Evolutionary conservation across 1,140 invertebrate species (phyloP), one percentile per base, ranked within the genome.

Genomic region (Triops longicaudatus): DNA sequence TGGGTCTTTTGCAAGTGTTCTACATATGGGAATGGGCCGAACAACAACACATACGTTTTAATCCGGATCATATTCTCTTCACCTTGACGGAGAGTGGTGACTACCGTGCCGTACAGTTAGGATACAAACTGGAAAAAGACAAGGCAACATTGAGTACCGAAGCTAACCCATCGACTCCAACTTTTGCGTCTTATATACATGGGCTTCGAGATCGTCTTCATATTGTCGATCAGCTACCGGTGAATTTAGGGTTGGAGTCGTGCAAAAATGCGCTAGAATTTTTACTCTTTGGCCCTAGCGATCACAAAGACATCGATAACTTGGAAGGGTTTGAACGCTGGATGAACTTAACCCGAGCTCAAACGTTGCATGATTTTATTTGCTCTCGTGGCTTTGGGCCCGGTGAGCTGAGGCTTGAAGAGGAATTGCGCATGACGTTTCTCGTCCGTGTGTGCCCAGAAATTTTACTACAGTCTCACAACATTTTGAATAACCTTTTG

Each of bases 281-380:
- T 63, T 63, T 63, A 63, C 50, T 63, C 14, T 63, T 63, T 14
- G 50, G 50, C 22, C 50, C 50, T 17, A n/a, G 17, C 7, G 50
- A 10, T n/a, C 50, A 22, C 9, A 17, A 63, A 63, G 50, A 63
- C 17, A 63, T 63, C 14, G 50, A 63, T 63, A 63, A 14, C 50
- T 63, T 63, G 17, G 50, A 63, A 63, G 50, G 14, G 6, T 63
- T 63, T 63, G 17, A 63, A 63, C 50, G 50, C 17, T 63, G 50
- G 50, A 17, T 63, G 6, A 63, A 63, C 22, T 63, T 63, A 22
- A 63, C 10, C 22, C 50, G 50, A 7, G 50, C 50, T 63, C 50
- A 63, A 17, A 63, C 50, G 10, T 63, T 63, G 50, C 50, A 63
- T 63, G 50, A 63, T n/a, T 63, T 63, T 63, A 63, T 63, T 22